phyloP scores from a whole-genome alignment of 2,113 vertebrate species.

The Neogobius melanostomus region DNA sequence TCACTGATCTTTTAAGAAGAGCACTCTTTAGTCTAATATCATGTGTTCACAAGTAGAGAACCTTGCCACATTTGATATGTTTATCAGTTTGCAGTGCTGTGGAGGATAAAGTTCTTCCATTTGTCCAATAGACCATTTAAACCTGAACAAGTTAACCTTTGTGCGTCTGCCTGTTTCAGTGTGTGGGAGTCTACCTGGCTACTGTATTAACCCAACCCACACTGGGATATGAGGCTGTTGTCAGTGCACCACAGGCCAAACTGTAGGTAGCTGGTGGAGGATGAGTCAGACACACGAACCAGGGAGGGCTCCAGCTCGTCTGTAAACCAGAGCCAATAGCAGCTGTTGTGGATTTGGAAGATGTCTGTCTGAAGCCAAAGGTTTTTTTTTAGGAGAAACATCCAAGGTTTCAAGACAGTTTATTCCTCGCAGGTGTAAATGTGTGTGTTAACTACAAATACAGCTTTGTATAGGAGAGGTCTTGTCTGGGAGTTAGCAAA shows the following conservation, averaged over 20 bases:
- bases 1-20: too few species aligned
- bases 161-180: conserved; percentile 29
- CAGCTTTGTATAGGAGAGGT: conserved; percentile 9
- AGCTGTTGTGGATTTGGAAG: conserved; percentile 39
- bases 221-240: conserved; percentile 27
- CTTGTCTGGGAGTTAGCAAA: conserved; percentile 27
- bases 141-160: conserved; percentile 40
- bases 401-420: conserved; percentile 19
- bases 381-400: conserved; percentile 31
- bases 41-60: too few species aligned
- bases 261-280: conserved; percentile 34
- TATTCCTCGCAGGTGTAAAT: conserved; percentile 13
- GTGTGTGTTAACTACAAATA: conserved; percentile 20
- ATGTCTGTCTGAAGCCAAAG: conserved; percentile 21
- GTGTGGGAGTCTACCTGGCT: conserved; percentile 58
- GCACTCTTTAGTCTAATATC: too few species aligned
- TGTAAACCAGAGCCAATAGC: conserved; percentile 30
- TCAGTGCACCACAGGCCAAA: conserved; percentile 22
- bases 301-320: conserved; percentile 6
- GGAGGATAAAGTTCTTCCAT: background rate
- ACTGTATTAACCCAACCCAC: conserved; percentile 54
- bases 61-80: too few species aligned
- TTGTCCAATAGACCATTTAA: background rate
- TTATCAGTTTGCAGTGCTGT: too few species aligned
- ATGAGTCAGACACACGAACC: conserved; percentile 56